Evolutionary conservation across 2,113 vertebrate species (phyloP), one percentile per base, ranked within the genome.

Genomic region (Butorides virescens): DNA sequence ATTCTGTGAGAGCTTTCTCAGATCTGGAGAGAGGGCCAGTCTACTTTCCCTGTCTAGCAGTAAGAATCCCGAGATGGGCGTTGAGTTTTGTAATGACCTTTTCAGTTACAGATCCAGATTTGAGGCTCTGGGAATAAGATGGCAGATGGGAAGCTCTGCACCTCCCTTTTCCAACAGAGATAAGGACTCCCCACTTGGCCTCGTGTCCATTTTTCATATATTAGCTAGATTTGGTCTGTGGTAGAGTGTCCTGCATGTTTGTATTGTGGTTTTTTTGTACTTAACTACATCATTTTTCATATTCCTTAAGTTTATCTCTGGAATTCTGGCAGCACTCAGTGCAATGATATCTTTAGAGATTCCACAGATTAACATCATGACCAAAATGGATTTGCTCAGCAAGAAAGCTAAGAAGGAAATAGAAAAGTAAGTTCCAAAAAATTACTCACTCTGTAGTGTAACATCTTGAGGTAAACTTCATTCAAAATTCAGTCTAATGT

Each of bases 361-460:
- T 84, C 99, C 99, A 34, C 99, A 99, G 93, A 97, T 99, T 68
- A 99, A 99, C 76, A 98, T 99, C 96, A 99, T 99, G 99, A 99
- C 99, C 23, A 99, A 99, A 98, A 99, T 99, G 99, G 99, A 99
- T 97, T 98, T 99, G 86, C 98, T 99, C 32, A 99, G 97, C 96
- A 99, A 99, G 70, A 99, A 99, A 97, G 99, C 99, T 37, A 99
- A 99, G 95, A 99, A 98, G 89, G 99, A 99, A 98, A 99, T 99
- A 88, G 99, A 99, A 96, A 99, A 99, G 99, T 99, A 97, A 98
- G 98, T 98, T 93, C 22, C 30, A 50, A 70, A 73, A 74, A 21
- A 25, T 23, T 29, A 21, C 29, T 39, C 62, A 13, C 36, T 82
- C 22, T 68, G 25, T n/a, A 29, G 25, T 17, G 13, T 71, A 37